phyloP scores from a whole-genome alignment of 2,113 vertebrate species.

The Cromileptes altivelis region DNA sequence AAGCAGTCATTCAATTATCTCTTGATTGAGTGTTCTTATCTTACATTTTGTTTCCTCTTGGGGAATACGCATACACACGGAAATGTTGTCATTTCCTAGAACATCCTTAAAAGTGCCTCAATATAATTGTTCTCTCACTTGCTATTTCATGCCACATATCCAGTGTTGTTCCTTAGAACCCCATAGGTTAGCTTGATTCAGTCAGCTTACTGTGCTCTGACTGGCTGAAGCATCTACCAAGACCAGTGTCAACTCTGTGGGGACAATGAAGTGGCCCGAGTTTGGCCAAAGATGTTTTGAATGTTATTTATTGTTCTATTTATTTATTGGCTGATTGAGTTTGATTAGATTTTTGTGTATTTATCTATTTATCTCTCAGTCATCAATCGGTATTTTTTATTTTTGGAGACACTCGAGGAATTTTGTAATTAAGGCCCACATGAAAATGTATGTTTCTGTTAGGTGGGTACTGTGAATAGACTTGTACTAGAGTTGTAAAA shows the following conservation, averaged over 20 bases:
- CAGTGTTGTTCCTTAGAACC: conserved; percentile 47
- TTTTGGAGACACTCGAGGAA: conserved; percentile 81
- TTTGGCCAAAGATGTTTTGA: conserved; percentile 85
- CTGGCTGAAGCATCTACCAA: conserved; percentile 33
- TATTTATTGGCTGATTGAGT: conserved; percentile 82
- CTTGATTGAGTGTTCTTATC: conserved; percentile 69
- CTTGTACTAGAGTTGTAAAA: conserved; percentile 86
- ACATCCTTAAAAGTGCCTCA: conserved; percentile 87
- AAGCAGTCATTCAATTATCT: conserved; percentile 63
- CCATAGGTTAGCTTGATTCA: conserved; percentile 30
- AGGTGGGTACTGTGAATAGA: conserved; percentile 83
- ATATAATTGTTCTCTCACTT: conserved; percentile 79
- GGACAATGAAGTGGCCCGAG: conserved; percentile 66
- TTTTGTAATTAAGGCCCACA: conserved; percentile 85
- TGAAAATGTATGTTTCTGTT: conserved; percentile 77
- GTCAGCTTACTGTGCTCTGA: conserved; percentile 40
- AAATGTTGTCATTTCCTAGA: conserved; percentile 79
- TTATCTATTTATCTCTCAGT: conserved; percentile 86
- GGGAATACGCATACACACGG: conserved; percentile 59
- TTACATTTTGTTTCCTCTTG: conserved; percentile 62
- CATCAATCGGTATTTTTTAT: conserved; percentile 76
- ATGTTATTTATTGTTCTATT: conserved; percentile 87
- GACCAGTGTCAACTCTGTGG: conserved; percentile 52
- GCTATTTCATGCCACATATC: conserved; percentile 68
- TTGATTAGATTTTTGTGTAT: conserved; percentile 79